These are phyloP conservation scores for Resseliella maxima DNA, from an alignment of 2,888 invertebrate genomes.

Conservation along the genomic window DNA sequence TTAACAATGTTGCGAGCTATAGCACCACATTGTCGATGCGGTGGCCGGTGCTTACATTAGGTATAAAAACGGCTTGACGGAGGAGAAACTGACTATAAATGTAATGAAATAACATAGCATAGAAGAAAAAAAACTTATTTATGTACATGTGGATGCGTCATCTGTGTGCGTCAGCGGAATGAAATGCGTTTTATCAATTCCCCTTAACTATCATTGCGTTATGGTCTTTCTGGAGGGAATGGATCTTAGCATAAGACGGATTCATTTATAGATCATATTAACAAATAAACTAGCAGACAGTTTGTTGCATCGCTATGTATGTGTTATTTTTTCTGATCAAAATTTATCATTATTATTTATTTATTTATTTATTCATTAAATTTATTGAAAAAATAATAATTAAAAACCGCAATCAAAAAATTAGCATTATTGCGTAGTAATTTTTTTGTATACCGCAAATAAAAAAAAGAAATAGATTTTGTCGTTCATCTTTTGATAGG, in stretches of 20 bases:
- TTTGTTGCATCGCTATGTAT: slow-evolving; percentile 23
- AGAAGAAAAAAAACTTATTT: neutral
- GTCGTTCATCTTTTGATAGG: neutral
- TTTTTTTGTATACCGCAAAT: too few species aligned
- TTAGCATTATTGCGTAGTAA: slow-evolving; percentile 14
- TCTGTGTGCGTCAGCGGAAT: too few species aligned
- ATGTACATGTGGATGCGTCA: neutral
- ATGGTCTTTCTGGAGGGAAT: neutral
- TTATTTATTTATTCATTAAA: slow-evolving; percentile 42
- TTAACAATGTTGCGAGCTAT: neutral
- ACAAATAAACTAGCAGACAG: neutral
- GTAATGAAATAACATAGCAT: neutral
- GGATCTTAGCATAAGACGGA: too few species aligned
- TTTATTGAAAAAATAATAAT: slow-evolving; percentile 38
- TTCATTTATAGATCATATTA: too few species aligned
- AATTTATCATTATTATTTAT: neutral
- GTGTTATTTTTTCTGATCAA: neutral
- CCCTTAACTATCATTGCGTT: neutral
- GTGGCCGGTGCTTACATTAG: neutral
- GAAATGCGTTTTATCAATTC: neutral
- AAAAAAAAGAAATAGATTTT: neutral
- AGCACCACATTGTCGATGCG: neutral
- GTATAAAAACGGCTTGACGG: neutral
- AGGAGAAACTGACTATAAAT: neutral
- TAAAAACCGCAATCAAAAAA: neutral